Evolutionary conservation across 2,113 vertebrate genomes (phyloP).

Genomic region (Mohoua ochrocephala): DNA sequence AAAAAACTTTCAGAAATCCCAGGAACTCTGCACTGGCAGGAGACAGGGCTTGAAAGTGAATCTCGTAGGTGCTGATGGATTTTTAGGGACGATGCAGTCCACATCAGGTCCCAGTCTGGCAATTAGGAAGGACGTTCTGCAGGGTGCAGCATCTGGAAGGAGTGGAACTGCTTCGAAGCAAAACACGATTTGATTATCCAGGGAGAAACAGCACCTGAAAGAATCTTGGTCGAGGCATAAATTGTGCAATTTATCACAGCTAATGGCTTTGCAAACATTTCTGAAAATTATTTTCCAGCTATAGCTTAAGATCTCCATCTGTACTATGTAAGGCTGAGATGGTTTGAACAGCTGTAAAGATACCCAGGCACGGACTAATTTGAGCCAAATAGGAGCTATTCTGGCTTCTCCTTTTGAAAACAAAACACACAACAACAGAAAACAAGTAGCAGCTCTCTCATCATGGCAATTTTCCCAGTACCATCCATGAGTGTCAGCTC

Average conservation of each 20-base stretch:
- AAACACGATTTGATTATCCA: background rate
- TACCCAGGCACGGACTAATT: background rate
- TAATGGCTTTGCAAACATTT: background rate
- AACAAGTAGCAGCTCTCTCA: slow-evolving; percentile 35
- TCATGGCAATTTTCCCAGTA: slow-evolving; percentile 51
- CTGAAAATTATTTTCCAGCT: background rate
- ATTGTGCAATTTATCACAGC: background rate
- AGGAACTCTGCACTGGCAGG: background rate
- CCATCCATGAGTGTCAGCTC: background rate
- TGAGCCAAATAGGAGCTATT: slow-evolving; percentile 26
- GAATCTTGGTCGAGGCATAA: background rate
- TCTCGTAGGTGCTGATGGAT: background rate
- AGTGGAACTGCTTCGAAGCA: background rate
- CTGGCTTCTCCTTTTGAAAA: slow-evolving; percentile 14
- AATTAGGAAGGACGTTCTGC: background rate
- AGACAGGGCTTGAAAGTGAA: background rate
- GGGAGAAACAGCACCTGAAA: background rate
- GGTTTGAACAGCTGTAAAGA: background rate
- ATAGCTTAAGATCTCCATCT: background rate
- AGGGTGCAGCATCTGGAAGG: background rate
- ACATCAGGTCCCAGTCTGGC: background rate
- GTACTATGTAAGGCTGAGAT: background rate
- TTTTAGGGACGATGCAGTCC: background rate
- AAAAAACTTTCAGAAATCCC: background rate
- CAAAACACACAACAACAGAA: background rate